These are phyloP conservation scores for Dorcus hopei DNA, from an alignment of 2,888 invertebrate species.

Conservation along the genomic window DNA sequence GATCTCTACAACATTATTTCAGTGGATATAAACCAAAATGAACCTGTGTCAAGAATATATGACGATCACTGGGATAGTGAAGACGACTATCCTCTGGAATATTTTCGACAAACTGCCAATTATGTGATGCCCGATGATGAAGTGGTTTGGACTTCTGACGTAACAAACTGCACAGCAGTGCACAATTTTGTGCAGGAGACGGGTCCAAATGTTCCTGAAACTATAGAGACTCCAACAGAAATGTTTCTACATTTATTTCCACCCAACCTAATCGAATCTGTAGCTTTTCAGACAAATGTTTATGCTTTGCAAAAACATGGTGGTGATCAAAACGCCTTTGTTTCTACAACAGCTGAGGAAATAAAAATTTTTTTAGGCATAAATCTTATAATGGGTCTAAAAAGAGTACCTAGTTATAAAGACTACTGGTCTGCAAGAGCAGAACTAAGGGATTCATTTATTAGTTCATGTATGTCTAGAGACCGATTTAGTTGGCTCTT, in stretches of 20 bases:
- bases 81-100: conserved; percentile 6
- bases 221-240: conserved; percentile 5
- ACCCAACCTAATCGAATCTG: conserved; percentile 3
- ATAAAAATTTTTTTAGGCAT: conserved; percentile 21
- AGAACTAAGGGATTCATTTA: conserved; percentile 21
- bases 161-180: background rate
- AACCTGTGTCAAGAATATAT: no score
- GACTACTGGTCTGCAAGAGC: conserved; percentile 19
- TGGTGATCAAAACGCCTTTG: background rate
- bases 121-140: background rate
- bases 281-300: conserved; percentile 6
- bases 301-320: conserved; percentile 4
- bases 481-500: conserved; percentile 26
- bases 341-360: conserved; percentile 1
- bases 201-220: conserved; percentile 2
- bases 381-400: conserved; percentile 25
- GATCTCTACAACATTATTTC: no score
- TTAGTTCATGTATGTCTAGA: conserved; percentile 19
- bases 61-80: conserved; percentile 1
- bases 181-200: conserved; percentile 4
- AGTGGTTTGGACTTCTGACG: conserved; percentile 2
- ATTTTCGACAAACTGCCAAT: background rate
- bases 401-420: conserved; percentile 1
- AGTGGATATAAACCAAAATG: no score
- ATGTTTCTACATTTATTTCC: conserved; percentile 5